Conservation (phyloP, 2,113 vertebrate genomes). For the Thomomys bottae region DNA sequence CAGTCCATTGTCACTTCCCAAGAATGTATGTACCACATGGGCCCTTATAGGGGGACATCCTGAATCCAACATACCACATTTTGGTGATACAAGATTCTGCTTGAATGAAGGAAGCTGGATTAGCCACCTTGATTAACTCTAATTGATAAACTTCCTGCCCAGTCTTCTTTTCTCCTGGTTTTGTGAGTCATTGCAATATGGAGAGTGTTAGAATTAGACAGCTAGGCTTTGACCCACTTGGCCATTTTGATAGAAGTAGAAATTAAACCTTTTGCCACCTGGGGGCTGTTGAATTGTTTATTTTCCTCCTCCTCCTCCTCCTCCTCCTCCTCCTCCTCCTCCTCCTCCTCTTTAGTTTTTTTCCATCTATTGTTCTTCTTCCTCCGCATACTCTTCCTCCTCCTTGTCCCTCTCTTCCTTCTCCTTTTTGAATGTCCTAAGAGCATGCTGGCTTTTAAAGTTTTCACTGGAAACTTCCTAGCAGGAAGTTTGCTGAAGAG, state of each 20-base stretch:
- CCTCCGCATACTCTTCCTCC: too few species aligned
- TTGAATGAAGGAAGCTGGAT: not conserved
- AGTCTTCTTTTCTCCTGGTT: not conserved
- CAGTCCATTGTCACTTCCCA: not conserved
- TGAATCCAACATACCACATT: not conserved
- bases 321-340: too few species aligned
- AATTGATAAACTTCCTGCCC: not conserved
- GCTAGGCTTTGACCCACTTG: conserved; percentile 11
- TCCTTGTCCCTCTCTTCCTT: too few species aligned
- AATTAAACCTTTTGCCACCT: conserved; percentile 58
- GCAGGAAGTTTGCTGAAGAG: not conserved
- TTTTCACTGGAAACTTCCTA: conserved; percentile 22
- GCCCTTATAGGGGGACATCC: not conserved
- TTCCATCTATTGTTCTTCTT: too few species aligned
- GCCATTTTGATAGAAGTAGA: conserved; percentile 62
- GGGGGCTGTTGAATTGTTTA: conserved; percentile 33
- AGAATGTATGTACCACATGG: not conserved
- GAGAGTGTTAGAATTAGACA: not conserved
- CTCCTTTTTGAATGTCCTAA: conserved; percentile 46
- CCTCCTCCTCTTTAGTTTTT: too few species aligned
- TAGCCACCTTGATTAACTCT: not conserved
- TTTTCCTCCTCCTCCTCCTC: too few species aligned
- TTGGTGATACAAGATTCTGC: not conserved
- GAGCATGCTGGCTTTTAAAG: conserved; percentile 27
- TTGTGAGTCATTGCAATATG: not conserved